Conservation (phyloP, 2,113 vertebrate genomes). For the Oreotrochilus melanogaster region DNA sequence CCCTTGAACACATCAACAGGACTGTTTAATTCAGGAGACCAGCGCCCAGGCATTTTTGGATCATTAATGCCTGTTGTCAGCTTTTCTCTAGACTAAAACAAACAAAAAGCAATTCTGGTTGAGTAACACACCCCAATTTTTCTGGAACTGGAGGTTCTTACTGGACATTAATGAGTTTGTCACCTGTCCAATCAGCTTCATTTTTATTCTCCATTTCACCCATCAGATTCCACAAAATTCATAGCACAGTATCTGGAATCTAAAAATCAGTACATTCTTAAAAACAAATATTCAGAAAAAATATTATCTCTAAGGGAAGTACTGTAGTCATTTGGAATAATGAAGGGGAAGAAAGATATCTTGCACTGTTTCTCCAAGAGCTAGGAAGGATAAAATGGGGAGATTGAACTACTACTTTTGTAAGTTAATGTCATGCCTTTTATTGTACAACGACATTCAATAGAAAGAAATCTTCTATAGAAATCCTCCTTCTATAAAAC, state of each 20-base stretch:
- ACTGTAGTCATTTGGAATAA: background rate
- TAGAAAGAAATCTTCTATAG: too few relatives aligned
- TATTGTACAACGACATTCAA: background rate
- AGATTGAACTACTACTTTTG: background rate
- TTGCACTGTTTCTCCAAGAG: background rate
- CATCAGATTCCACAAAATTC: too few relatives aligned
- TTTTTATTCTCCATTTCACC: background rate
- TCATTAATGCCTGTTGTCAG: accelerated
- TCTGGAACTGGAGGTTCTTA: background rate
- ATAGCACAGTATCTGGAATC: too few relatives aligned
- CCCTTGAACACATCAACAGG: background rate
- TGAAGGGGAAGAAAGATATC: background rate
- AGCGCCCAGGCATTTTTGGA: background rate
- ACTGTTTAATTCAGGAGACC: background rate
- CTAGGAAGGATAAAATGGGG: background rate
- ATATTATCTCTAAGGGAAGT: background rate
- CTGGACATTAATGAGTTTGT: background rate
- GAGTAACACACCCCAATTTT: background rate
- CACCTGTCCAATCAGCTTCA: background rate
- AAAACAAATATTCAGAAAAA: background rate
- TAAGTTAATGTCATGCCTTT: background rate
- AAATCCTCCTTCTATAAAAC: background rate
- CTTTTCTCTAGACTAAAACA: background rate
- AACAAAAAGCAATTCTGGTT: background rate
- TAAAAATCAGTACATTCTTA: background rate